Evolutionary conservation across 2,888 invertebrate species (phyloP), one percentile per base, ranked within the genome.

Genomic region (Lasioglossum malachurum): DNA sequence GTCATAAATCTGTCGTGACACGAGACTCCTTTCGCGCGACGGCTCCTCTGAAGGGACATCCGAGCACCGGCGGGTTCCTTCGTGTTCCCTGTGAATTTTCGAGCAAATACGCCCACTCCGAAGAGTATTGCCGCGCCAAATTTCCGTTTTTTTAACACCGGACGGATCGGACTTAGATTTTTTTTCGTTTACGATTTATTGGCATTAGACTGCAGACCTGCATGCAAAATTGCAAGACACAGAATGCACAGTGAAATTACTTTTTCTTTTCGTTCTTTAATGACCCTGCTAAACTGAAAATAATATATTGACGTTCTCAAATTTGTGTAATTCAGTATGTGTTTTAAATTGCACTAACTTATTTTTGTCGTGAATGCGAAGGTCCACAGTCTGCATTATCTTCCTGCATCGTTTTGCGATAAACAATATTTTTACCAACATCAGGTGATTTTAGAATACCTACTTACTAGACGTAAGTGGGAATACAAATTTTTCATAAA

Each of bases 1-100:
- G 19, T 80, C 80, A 74, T 80, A 78, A 86, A 85, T 86, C 78
- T 87, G 57, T 79, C 86, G 67, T 57, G 71, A 44, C 71, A 60
- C 71, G 53, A 78, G 64, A 64, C 77, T 80, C 46, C 79, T 74
- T 64, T 64, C 19, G 64, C 74, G 46, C 53, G 71, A 31, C 35
- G 35, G 12, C 73, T 71, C 27, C 71, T 44, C 83, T 16, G 46
- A 80, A 49, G 71, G 72, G 72, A 67, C 27, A 31, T 27, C 60
- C 64, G 49, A 4, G 46, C 31, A 38, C 1, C 38, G 23, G 12
- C 23, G 23, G 23, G 38, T 31, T 23, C 38, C 10, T n/a, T 12
- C 14, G 41, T 7, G n/a, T 71, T 41, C 41, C 14, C 14, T 4
- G n/a, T 23, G 41, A 4, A 41, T 71, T 27, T 71, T 41, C 10